Base-by-base conservation (phyloP, 2,888 invertebrate genomes). In the Ornithoptera priamus region DNA sequence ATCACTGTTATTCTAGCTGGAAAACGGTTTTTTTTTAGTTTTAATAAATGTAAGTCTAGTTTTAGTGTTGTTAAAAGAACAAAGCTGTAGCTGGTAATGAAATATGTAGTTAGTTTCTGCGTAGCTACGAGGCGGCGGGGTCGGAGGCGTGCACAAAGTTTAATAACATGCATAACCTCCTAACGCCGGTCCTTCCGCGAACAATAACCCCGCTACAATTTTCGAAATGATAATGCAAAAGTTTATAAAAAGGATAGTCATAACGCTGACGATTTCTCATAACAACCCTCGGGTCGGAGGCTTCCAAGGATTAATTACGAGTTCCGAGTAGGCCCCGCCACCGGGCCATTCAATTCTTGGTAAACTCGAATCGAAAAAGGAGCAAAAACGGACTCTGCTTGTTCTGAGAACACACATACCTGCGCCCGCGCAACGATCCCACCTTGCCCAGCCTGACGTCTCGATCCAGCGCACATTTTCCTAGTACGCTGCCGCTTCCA, bases 261-360 rank as follows among this genome's bases (percentile, higher is more conserved):
- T 87, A 88, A 88, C 83, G 83, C 80, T 82, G 82, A 85, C 85
- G 87, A 89, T 90, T 89, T 90, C 90, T 90, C 86, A 87, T 86
- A 89, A 88, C 90, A 89, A 88, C 89, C 92, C 89, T 89, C 81
- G 86, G 85, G 85, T 88, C 77, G 89, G 84, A 92, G 92, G 92
- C 89, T 91, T 92, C 92, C 87, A 87, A 87, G 92, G 92, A 92
- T 92, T 92, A 92, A 92, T 92, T 92, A 92, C 86, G 89, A 85
- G 90, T 92, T 92, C 92, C 87, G 87, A 89, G 92, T 92, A 92
- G 89, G 85, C 77, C 88, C 88, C 88, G 89, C 90, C 91, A 90
- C 90, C 90, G 87, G 89, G 87, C 89, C 89, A 88, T 90, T 87
- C 87, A 87, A 84, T 92, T 92, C 92, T 90, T 77, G 82, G 92